phyloP scores from a whole-genome alignment of 2,113 vertebrate genomes.

The Myotis brandtii region DNA sequence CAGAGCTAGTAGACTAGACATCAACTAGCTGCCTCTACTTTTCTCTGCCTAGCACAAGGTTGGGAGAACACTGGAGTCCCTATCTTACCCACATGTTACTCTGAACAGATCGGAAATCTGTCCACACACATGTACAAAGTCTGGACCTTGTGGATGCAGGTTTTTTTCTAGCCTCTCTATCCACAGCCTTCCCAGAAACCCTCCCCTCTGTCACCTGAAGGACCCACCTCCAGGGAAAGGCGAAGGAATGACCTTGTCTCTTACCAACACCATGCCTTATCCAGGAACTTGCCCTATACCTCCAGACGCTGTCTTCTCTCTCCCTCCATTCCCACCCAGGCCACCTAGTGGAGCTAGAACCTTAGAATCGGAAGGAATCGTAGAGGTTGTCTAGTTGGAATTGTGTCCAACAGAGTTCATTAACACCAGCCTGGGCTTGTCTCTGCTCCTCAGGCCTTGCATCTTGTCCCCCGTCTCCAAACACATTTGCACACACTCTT shows the following conservation, averaged over 20 bases:
- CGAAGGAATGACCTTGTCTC: background rate
- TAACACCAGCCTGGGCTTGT: conserved; percentile 34
- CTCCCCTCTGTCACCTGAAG: background rate
- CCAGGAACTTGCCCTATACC: background rate
- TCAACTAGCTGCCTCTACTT: background rate
- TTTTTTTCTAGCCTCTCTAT: background rate
- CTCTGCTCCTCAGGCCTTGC: background rate
- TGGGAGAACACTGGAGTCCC: background rate
- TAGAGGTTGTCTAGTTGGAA: background rate
- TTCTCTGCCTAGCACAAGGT: background rate
- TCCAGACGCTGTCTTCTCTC: background rate
- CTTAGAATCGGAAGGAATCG: background rate
- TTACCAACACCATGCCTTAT: background rate
- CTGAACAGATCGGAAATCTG: background rate
- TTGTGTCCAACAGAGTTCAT: conserved; percentile 5
- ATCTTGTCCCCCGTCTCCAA: background rate
- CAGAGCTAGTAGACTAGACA: background rate
- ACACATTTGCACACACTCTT: conserved; percentile 8
- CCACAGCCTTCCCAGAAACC: background rate
- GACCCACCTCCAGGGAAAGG: background rate
- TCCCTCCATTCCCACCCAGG: background rate
- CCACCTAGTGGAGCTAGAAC: conserved; percentile 35
- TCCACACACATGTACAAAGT: background rate
- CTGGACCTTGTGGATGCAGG: background rate
- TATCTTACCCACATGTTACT: background rate